Evolutionary conservation across 30 jellyfish, hydroid and myxozoan genomes (phyloP).

Genomic region (Chironex yamaguchii): DNA sequence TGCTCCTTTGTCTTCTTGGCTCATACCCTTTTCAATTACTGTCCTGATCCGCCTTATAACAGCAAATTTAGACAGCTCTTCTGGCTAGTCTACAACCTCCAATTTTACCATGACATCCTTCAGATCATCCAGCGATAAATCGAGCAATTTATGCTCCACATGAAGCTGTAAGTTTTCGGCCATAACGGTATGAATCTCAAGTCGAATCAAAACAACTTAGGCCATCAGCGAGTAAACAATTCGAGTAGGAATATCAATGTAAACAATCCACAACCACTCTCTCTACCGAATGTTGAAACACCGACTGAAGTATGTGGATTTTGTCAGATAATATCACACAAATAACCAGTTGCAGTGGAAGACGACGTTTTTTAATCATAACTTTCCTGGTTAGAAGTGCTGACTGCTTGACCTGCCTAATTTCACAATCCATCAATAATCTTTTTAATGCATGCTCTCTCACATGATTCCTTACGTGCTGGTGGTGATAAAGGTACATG

Average conservation of each 20-base stretch:
- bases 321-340: too few relatives aligned
- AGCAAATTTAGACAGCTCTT: conserved; percentile 20
- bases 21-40: conserved; percentile 3
- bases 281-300: conserved; percentile 16
- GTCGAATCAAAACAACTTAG: conserved; percentile 10
- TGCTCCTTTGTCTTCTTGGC: conserved; percentile 29
- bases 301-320: background rate
- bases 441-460: too few relatives aligned
- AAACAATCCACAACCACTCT: conserved; percentile 38
- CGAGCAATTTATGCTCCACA: conserved; percentile 36
- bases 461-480: too few relatives aligned
- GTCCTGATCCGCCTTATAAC: conserved; percentile 25
- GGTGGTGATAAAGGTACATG: too few relatives aligned
- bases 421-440: too few relatives aligned
- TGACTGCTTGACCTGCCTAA: too few relatives aligned
- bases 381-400: too few relatives aligned
- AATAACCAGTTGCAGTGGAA: too few relatives aligned
- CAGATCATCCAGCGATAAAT: conserved; percentile 31
- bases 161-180: conserved; percentile 35
- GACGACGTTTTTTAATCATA: too few relatives aligned
- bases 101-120: conserved; percentile 14
- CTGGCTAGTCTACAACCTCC: conserved; percentile 12
- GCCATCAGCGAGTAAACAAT: background rate
- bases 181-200: conserved; percentile 9
- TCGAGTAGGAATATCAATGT: conserved; percentile 1